Conservation (phyloP, 2,888 invertebrate species). For the Ceraclea dissimilis region DNA sequence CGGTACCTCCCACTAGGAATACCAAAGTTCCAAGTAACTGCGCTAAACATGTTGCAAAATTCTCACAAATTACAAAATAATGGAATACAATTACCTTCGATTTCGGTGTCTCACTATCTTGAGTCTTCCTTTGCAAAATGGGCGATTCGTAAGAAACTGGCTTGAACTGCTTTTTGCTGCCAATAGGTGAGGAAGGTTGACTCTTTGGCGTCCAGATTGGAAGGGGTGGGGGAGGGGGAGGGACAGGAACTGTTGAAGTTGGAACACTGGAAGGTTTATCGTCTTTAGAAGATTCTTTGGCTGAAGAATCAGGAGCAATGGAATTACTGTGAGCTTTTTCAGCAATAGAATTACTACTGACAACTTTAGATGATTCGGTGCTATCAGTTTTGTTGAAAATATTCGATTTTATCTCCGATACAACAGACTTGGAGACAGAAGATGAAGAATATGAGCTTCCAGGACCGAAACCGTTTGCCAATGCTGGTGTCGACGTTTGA, state of each 20-base stretch:
- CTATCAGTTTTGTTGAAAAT: background rate
- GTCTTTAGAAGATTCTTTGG: background rate
- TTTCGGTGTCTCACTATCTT: slow-evolving; percentile 29
- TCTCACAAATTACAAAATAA: too few relatives aligned
- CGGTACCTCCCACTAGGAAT: too few relatives aligned
- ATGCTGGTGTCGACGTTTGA: background rate
- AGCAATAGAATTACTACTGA: background rate
- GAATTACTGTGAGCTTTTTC: slow-evolving; percentile 3
- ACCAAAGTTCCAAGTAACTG: too few relatives aligned
- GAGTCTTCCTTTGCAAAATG: slow-evolving; percentile 49
- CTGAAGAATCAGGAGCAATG: background rate
- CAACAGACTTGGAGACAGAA: background rate
- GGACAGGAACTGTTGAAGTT: slow-evolving; percentile 40
- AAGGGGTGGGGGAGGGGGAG: slow-evolving; percentile 53
- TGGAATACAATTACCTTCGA: slow-evolving; percentile 33
- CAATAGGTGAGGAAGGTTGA: slow-evolving; percentile 63
- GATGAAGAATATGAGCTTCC: background rate
- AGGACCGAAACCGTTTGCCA: background rate
- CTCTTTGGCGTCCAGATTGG: slow-evolving; percentile 74
- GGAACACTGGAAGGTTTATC: background rate
- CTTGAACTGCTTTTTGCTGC: slow-evolving; percentile 69
- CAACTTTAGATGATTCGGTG: background rate
- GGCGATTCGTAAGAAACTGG: slow-evolving; percentile 72
- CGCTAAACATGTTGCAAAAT: too few relatives aligned
- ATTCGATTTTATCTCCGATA: background rate